Base-by-base conservation (phyloP, 2,113 vertebrate genomes). In the Xerus inauris region DNA sequence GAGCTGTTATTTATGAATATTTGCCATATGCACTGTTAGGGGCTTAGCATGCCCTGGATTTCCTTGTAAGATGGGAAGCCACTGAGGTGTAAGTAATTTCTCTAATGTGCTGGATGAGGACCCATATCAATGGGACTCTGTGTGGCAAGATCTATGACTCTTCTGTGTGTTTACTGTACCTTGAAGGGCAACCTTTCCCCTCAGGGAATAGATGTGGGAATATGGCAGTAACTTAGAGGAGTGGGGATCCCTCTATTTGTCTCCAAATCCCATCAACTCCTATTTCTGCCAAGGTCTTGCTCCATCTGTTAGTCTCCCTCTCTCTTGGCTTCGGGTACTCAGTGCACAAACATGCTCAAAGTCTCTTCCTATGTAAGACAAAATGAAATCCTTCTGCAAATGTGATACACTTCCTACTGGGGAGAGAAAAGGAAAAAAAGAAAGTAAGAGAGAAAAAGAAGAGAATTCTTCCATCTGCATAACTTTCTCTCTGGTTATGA, bases 271-370 rank as follows among this genome's bases (percentile, higher is more conserved):
- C 57, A 64, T 20, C 24, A 2, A 47, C 51, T 38, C 51, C 49
- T 32, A 40, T 87, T 80, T 83, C 84, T 95, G 87, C 88, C 81
- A 96, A 92, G 72, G 81, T 73, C 91, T 95, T 82, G 38, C 51
- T 94, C 95, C 92, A 96, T 89, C 69, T 94, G 79, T 38, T 42
- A 45, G 30, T 72, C n/a, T 77, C 73, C 73, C 12, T 76, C 76
- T 82, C 62, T 77, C 51, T 77, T 26, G 54, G 89, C 45, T 81
- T 42, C 59, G 87, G 42, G 77, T 12, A 28, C 35, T 91, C 40
- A 35, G 24, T 9, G 35, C 40, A 77, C 62, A 67, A 75, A 84
- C 35, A 69, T 13, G 19, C 82, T 80, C 20, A 57, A 42, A 96
- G 57, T 45, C 32, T 94, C 77, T 84, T 83, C 26, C 19, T 38